Conservation (phyloP, 2,113 vertebrate genomes). For the Tragelaphus imberbis region DNA sequence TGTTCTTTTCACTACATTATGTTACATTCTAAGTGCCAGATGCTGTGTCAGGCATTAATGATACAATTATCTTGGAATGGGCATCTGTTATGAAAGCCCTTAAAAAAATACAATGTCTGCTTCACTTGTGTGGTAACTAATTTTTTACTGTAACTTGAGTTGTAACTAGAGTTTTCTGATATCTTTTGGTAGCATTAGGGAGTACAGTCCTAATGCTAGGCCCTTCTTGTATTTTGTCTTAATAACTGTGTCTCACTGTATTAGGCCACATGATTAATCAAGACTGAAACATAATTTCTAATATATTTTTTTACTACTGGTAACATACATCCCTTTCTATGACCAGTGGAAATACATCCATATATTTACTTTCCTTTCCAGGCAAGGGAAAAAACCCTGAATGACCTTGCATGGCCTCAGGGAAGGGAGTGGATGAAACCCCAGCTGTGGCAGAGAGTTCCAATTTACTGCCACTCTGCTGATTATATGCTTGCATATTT, state of each 20-base stretch:
- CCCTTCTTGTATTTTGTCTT: background rate
- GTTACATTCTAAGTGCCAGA: background rate
- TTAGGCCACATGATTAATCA: background rate
- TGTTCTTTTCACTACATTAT: background rate
- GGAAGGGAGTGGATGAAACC: conserved; percentile 32
- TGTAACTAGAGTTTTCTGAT: background rate
- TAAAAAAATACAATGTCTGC: background rate
- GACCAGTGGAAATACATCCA: background rate
- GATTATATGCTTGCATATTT: conserved; percentile 67
- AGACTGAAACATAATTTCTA: background rate
- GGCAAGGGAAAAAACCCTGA: background rate
- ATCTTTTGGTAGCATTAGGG: background rate
- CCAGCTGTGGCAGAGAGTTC: conserved; percentile 63
- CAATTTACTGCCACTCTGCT: conserved; percentile 66
- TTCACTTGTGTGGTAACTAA: background rate
- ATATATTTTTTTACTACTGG: background rate
- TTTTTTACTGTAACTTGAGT: background rate
- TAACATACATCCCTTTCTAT: background rate
- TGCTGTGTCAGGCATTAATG: background rate
- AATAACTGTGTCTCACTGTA: background rate
- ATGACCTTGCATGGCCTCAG: conserved; percentile 48
- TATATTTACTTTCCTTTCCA: conserved; percentile 22
- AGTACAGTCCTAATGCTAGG: background rate
- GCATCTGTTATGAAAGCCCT: conserved; percentile 11
- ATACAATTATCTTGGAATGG: conserved; percentile 7